These are phyloP conservation scores for Capra hircus DNA, from an alignment of 2,113 vertebrate species.

Conservation along the genomic window DNA sequence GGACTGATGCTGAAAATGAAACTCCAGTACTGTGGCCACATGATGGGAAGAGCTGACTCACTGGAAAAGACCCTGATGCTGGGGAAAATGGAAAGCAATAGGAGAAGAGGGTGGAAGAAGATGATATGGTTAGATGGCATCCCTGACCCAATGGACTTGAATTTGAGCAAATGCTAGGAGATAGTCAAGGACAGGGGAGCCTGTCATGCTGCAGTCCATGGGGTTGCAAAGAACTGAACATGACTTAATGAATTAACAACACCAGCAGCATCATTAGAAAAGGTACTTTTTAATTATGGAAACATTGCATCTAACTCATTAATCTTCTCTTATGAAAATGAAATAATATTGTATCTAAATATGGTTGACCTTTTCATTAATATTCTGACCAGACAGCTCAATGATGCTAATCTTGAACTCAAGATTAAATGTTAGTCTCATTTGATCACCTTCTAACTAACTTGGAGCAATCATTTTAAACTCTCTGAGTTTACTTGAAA, in stretches of 20 bases:
- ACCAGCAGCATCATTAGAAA: neutral
- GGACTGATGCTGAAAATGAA: neutral
- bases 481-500: neutral
- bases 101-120: neutral
- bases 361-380: neutral
- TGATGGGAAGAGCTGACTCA: neutral
- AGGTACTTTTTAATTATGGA: neutral
- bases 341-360: neutral
- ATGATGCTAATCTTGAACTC: neutral
- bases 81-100: neutral
- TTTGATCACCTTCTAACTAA: neutral
- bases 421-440: neutral
- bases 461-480: neutral
- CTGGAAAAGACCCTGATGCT: neutral
- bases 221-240: neutral
- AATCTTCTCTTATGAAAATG: neutral
- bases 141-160: neutral
- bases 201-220: neutral
- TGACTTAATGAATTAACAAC: neutral
- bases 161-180: neutral
- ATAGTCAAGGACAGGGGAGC: neutral
- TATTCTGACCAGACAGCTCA: neutral
- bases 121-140: neutral
- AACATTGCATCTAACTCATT: neutral
- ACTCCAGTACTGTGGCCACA: fast-evolving